Conservation (phyloP, 2,888 invertebrate genomes). For the Lasioglossum figueresi region DNA sequence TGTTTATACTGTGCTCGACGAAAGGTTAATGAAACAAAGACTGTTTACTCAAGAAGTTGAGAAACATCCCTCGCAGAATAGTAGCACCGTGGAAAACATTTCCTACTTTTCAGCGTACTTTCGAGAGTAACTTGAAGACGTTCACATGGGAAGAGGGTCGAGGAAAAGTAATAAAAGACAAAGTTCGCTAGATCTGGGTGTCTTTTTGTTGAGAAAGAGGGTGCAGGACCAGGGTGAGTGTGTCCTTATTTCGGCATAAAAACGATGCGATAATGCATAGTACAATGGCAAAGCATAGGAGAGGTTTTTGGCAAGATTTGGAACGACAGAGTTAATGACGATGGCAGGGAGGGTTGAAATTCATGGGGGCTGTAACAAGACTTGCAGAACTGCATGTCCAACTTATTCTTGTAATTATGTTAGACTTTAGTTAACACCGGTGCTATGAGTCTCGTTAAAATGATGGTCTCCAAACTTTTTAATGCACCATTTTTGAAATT, state of each 20-base stretch:
- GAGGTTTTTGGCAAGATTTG: background rate
- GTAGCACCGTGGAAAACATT: background rate
- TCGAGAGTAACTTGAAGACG: background rate
- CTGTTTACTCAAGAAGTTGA: constrained; percentile 1
- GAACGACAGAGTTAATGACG: background rate
- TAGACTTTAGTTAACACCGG: background rate
- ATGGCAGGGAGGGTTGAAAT: background rate
- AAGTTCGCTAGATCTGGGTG: background rate
- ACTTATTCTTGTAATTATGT: background rate
- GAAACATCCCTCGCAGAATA: background rate
- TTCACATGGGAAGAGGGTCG: background rate
- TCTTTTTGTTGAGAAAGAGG: background rate
- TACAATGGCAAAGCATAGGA: background rate
- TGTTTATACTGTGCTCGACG: background rate
- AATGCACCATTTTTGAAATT: background rate
- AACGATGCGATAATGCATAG: background rate
- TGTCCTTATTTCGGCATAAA: background rate
- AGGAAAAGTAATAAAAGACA: background rate
- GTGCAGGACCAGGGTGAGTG: background rate
- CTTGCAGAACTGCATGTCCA: background rate
- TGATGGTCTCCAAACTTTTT: background rate
- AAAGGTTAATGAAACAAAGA: background rate
- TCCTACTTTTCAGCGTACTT: background rate
- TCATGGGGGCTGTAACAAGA: background rate
- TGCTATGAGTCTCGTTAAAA: background rate